Evolutionary conservation across 2,888 invertebrate species (phyloP).

Genomic region (Dromius quadrimaculatus): DNA sequence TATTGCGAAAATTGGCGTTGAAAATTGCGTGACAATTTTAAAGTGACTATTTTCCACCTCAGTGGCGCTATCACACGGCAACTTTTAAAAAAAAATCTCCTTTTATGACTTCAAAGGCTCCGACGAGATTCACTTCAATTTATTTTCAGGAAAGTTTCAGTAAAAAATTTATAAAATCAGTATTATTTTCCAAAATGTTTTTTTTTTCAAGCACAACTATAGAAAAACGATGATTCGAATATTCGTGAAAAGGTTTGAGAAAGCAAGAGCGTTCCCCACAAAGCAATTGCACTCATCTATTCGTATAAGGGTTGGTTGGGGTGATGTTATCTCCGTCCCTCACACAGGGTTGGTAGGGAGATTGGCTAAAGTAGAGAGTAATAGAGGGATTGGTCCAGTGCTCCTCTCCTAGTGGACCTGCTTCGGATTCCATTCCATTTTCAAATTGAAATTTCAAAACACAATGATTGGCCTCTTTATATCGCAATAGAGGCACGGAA

Average conservation of each 20-base stretch:
- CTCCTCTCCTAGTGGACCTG: constrained; percentile 36
- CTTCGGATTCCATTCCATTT: constrained; percentile 60
- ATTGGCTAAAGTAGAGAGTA: constrained; percentile 17
- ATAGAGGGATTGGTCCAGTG: constrained; percentile 16
- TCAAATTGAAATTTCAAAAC: constrained; percentile 63
- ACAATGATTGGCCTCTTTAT: constrained; percentile 60
- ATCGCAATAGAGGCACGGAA: constrained; percentile 52
- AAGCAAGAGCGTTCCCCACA: not conserved
- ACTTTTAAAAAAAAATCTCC: constrained; percentile 10
- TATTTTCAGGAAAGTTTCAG: constrained; percentile 9
- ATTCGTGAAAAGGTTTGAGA: not conserved
- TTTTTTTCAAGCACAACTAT: not conserved
- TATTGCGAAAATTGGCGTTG: constrained; percentile 48
- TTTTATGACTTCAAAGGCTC: not conserved
- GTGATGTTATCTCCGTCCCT: constrained; percentile 60
- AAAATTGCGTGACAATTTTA: constrained; percentile 51
- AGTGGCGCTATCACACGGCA: constrained; percentile 18
- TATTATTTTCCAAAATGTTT: not conserved
- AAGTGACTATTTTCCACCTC: constrained; percentile 51
- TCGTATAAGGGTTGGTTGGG: constrained; percentile 55
- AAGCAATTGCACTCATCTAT: constrained; percentile 30
- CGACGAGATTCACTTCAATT: constrained; percentile 6
- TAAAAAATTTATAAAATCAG: not conserved
- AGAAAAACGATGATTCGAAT: not conserved
- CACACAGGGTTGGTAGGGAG: constrained; percentile 39